Base-by-base conservation (phyloP, 2,797 vertebrate genomes). In the Malurus splendens region DNA sequence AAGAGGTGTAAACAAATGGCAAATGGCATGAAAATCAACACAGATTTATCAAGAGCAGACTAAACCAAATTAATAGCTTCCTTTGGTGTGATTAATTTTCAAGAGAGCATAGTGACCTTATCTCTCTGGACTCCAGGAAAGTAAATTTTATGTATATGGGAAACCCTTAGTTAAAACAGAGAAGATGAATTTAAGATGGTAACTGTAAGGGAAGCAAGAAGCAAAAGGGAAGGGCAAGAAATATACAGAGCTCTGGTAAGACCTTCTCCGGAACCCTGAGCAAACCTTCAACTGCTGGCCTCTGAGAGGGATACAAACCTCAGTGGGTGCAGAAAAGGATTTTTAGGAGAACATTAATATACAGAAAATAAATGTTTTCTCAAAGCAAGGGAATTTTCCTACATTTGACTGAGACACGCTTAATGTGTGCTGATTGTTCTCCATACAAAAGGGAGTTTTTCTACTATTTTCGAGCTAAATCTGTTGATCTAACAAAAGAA, bases 1-100 rank as follows among this genome's bases (percentile, higher is more conserved):
- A 77, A 83, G 52, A 86, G 44, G 20, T 51, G 30, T 20, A 87
- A 62, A 55, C 47, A 91, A 92, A 89, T 24, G 14, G 73, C 78
- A 92, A 83, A 85, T 7, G n/a, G n/a, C 59, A 79, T 39, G 45
- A 78, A 86, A 92, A 85, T 33, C 62, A 87, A 86, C 78, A 36
- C 3, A 62, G 30, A 81, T 88, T 90, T 66, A 85, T 51, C 78
- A 68, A 54, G 33, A 85, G 55, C 36, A 68, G 36, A 65, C 45
- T 57, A 76, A 57, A 60, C 4, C 33, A 66, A 74, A 85, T 24
- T 36, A 79, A 71, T 4, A 68, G 10, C 16, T 59, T 87, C 64
- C 41, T 65, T 74, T 54, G 16, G 30, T 64, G n/a, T 24, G n/a
- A 80, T 19, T 71, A 47, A 45, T 74, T 80, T 89, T 75, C 38